Percentiles rank a stretch among this genome's conserved stretches.
phyloP scores from a whole-genome alignment of 2,797 vertebrate genomes.

The Poecilia velifera region DNA sequence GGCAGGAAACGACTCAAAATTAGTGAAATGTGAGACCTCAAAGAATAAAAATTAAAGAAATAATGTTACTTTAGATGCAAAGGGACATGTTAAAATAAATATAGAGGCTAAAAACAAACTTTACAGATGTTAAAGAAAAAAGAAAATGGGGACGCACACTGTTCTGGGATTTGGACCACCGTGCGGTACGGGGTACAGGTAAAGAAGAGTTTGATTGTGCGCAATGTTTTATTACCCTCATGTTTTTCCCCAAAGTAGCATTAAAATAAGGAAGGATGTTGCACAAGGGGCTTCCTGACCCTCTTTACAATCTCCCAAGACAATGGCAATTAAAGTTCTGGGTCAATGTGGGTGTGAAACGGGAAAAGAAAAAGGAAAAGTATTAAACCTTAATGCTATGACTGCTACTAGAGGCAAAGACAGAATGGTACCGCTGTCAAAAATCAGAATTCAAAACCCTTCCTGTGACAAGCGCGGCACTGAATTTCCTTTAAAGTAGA shows the following conservation, averaged over 20 bases:
- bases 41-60: slow-evolving; percentile 16
- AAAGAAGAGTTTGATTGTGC: slow-evolving; percentile 50
- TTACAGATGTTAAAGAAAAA: slow-evolving; percentile 55
- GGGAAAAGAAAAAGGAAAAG: slow-evolving; percentile 28
- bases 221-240: slow-evolving; percentile 58
- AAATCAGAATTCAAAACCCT: slow-evolving; percentile 42
- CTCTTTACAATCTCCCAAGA: slow-evolving; percentile 71
- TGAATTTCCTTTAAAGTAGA: slow-evolving; percentile 39
- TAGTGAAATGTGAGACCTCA: neutral
- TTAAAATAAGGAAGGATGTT: slow-evolving; percentile 66
- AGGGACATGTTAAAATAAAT: slow-evolving; percentile 54
- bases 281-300: slow-evolving; percentile 70
- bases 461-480: slow-evolving; percentile 3
- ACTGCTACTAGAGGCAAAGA: slow-evolving; percentile 29
- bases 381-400: slow-evolving; percentile 40
- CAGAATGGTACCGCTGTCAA: neutral
- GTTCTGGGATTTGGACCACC: slow-evolving; percentile 41
- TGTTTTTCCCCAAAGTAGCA: slow-evolving; percentile 56
- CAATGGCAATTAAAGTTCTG: slow-evolving; percentile 74
- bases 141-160: slow-evolving; percentile 7
- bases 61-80: slow-evolving; percentile 13
- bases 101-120: slow-evolving; percentile 8
- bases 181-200: slow-evolving; percentile 52
- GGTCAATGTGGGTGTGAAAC: slow-evolving; percentile 63
- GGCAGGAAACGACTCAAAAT: neutral